These are phyloP conservation scores for Rousettus leschenaultii DNA, from an alignment of 2,113 vertebrate genomes.

Conservation along the genomic window DNA sequence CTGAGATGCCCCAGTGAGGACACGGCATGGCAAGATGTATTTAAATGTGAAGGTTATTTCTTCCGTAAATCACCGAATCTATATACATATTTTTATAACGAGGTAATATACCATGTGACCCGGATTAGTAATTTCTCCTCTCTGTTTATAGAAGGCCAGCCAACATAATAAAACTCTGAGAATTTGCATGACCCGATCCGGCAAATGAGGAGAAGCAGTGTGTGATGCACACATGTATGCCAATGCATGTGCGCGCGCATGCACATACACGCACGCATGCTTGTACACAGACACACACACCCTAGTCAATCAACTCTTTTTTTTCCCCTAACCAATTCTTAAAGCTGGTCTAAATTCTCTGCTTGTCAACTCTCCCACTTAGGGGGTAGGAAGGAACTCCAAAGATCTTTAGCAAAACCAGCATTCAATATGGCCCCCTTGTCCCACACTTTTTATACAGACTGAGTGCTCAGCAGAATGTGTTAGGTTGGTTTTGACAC, in stretches of 20 bases:
- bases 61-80: conserved; percentile 26
- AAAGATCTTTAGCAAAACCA: background rate
- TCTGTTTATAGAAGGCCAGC: conserved; percentile 15
- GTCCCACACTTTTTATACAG: background rate
- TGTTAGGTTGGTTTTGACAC: background rate
- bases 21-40: background rate
- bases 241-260: background rate
- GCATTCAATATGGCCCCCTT: background rate
- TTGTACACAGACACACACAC: background rate
- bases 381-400: background rate
- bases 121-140: conserved; percentile 8
- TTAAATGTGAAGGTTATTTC: conserved; percentile 29
- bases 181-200: background rate
- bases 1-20: background rate
- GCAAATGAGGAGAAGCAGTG: background rate
- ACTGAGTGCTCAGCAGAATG: background rate
- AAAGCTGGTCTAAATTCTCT: conserved; percentile 3
- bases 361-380: background rate
- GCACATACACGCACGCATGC: too few species aligned
- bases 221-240: background rate
- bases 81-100: conserved; percentile 15
- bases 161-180: background rate
- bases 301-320: background rate
- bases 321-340: background rate
- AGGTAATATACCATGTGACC: background rate